Conservation (phyloP, 2,888 invertebrate species). For the Microchrysa polita region DNA sequence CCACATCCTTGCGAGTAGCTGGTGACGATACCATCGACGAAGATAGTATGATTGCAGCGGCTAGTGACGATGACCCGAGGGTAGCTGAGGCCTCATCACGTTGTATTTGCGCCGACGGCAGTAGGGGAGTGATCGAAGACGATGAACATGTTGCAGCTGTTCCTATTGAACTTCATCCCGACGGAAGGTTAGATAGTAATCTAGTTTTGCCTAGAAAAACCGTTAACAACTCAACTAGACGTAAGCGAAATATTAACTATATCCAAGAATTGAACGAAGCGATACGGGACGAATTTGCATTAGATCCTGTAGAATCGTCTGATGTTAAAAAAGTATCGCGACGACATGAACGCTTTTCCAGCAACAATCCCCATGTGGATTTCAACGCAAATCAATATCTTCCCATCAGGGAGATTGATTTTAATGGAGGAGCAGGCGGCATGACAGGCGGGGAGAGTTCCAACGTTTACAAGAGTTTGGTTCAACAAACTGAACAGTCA, state of each 20-base stretch:
- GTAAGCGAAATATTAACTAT: neutral
- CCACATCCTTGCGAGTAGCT: constrained; percentile 5
- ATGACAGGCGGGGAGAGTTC: neutral
- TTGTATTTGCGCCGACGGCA: constrained; percentile 15
- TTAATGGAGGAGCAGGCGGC: neutral
- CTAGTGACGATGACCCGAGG: constrained; percentile 16
- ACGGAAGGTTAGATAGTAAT: constrained; percentile 23
- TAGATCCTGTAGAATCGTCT: constrained; percentile 13
- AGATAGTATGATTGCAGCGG: constrained; percentile 39
- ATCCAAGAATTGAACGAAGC: constrained; percentile 29
- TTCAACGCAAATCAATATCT: constrained; percentile 38
- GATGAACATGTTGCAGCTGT: constrained; percentile 13
- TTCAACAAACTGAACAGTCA: constrained; percentile 41
- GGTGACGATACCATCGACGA: constrained; percentile 3
- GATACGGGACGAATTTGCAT: neutral
- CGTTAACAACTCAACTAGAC: neutral
- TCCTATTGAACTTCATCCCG: constrained; percentile 28
- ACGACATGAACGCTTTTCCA: constrained; percentile 7
- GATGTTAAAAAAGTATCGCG: neutral
- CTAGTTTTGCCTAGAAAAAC: neutral
- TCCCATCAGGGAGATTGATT: constrained; percentile 21
- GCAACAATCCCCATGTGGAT: constrained; percentile 9
- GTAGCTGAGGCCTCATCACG: neutral
- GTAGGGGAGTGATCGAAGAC: constrained; percentile 12
- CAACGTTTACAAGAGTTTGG: constrained; percentile 17